A percentile compares a stretch with the other conserved stretches of the same genome.
Evolutionary conservation across 1,140 invertebrate species (phyloP).

Genomic region (Pseudomyrmex cubaensis): DNA sequence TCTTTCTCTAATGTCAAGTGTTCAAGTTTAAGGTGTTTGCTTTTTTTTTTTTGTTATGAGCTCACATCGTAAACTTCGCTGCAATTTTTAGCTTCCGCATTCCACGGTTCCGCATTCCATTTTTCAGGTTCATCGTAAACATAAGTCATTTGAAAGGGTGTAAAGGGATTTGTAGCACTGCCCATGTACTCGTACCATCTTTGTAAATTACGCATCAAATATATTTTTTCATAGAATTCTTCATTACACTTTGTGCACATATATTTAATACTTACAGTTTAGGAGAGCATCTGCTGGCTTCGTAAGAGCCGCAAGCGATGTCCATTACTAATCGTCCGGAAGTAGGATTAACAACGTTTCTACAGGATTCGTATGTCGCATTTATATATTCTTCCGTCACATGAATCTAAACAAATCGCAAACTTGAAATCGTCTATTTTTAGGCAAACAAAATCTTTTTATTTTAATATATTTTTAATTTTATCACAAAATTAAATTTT

Average conservation of each 20-base stretch:
- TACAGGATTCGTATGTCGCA: constrained; percentile 89
- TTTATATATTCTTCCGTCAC: constrained; percentile 87
- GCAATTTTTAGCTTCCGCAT: constrained; percentile 86
- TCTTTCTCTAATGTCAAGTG: background rate
- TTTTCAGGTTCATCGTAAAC: constrained; percentile 76
- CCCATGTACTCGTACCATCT: constrained; percentile 89
- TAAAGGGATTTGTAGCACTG: constrained; percentile 85
- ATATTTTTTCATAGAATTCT: background rate
- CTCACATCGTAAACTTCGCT: constrained; percentile 86
- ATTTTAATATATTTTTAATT: too few species aligned
- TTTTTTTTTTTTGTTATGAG: background rate
- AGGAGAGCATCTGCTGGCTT: constrained; percentile 86
- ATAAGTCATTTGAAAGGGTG: constrained; percentile 90
- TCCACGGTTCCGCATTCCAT: constrained; percentile 83
- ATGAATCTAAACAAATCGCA: constrained; percentile 69
- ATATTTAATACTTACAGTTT: constrained; percentile 78
- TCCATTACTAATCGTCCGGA: constrained; percentile 89
- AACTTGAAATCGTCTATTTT: background rate
- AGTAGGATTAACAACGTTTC: constrained; percentile 87
- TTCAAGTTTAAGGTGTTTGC: background rate
- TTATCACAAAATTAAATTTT: too few species aligned
- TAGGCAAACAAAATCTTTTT: too few species aligned
- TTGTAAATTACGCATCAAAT: constrained; percentile 12
- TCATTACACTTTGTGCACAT: background rate
- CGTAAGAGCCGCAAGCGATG: constrained; percentile 88